Base-by-base conservation (phyloP, 2,797 vertebrate genomes). In the Coccyzus lansbergi region DNA sequence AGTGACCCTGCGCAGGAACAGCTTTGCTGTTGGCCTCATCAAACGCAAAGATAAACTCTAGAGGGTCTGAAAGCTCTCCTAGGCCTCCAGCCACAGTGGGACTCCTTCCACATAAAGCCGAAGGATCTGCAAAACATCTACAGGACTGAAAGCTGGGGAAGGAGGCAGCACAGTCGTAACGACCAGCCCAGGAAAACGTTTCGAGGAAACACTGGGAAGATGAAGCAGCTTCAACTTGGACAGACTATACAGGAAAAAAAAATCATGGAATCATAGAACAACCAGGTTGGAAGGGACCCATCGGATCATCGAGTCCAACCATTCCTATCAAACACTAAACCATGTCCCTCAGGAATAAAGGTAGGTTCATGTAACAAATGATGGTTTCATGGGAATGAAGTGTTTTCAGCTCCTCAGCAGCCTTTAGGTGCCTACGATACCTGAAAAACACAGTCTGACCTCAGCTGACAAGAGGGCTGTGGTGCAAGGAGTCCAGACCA, bases 401-500 rank as follows among this genome's bases (percentile, higher is more conserved):
- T 26, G 10, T 15, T 90, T 17, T 60, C 33, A 33, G 58, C 60
- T 24, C 8, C 12, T 26, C 2, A 0, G 15, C 24, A 21, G 2
- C 17, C 42, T 51, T 22, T 3, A 26, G 33, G 24, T 4, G 67
- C 33, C 74, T 10, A 10, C 6, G 40, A 7, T 0, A 0, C 31
- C 24, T 44, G 38, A 68, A 69, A 38, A 48, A 42, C 24, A 18
- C 31, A 29, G 31, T 21, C 17, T 44, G 34, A 63, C 13, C 36
- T 8, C 24, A 28, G 12, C 8, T 9, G 26, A 49, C 7, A 14
- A 13, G 28, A 28, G 52, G 3, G 5, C 8, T 22, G 9, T 0
- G 5, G 22, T 12, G 21, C 21, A 5, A 36, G 6, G 5, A 69
- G 2, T 2, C 53, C 26, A 1, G 1, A 4, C 4, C 13, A 1